phyloP scores from a whole-genome alignment of 2,113 vertebrate genomes.

The Urocolius indicus region DNA sequence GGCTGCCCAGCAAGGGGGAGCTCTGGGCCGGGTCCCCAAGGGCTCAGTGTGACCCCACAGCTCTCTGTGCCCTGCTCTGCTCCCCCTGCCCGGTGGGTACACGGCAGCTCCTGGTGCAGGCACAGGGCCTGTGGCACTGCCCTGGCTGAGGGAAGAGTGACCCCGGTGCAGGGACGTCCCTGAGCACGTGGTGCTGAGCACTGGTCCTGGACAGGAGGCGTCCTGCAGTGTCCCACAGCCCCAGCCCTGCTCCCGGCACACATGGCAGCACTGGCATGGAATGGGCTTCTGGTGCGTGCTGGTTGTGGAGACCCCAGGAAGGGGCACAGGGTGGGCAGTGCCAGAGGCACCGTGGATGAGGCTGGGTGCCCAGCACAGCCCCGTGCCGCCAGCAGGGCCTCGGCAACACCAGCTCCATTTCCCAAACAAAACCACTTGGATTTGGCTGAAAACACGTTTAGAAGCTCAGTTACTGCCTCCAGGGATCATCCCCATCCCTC shows the following conservation, averaged over 20 bases:
- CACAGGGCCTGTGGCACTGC: accelerated
- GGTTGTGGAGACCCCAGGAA: accelerated
- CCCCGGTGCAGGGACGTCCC: accelerated
- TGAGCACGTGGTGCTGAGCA: accelerated
- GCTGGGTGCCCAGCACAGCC: background rate
- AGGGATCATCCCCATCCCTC: accelerated
- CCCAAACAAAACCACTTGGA: background rate
- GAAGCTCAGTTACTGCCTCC: background rate
- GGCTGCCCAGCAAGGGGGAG: accelerated
- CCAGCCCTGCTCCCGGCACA: accelerated
- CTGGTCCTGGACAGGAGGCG: accelerated
- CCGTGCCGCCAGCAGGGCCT: background rate
- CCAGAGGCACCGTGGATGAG: background rate
- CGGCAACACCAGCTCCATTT: background rate
- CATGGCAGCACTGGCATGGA: accelerated
- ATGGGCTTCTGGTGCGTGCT: background rate
- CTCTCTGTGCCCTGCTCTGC: background rate
- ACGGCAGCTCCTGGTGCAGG: accelerated
- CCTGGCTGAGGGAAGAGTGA: background rate
- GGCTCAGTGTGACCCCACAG: background rate
- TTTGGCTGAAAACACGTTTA: background rate
- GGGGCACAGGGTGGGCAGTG: accelerated
- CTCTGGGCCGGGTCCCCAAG: background rate
- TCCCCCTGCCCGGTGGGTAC: accelerated
- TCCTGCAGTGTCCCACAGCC: background rate